phyloP scores from a whole-genome alignment of 2,797 vertebrate species.

The Neostethus bicornis region DNA sequence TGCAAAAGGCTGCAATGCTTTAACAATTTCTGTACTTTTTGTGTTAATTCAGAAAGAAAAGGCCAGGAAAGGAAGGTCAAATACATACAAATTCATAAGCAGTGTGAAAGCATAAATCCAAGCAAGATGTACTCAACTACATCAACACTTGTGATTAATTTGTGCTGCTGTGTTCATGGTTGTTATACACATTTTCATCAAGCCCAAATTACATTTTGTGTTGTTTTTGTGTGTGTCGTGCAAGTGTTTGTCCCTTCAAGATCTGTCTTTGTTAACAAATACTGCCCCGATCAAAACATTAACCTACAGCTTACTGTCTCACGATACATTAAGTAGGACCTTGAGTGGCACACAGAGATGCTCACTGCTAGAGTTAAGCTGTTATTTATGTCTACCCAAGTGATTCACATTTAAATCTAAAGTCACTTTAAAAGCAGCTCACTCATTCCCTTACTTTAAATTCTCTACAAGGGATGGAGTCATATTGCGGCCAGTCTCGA shows the following conservation, averaged over 20 bases:
- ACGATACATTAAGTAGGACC: slow-evolving; percentile 5
- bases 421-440: slow-evolving; percentile 12
- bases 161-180: too few relatives aligned
- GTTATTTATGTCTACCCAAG: slow-evolving; percentile 16
- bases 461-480: slow-evolving; percentile 33
- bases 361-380: slow-evolving; percentile 8
- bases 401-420: slow-evolving; percentile 25
- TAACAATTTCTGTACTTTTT: too few relatives aligned
- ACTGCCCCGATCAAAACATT: slow-evolving; percentile 15
- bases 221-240: slow-evolving; percentile 34
- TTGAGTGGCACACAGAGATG: slow-evolving; percentile 17
- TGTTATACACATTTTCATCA: too few relatives aligned
- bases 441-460: slow-evolving; percentile 15
- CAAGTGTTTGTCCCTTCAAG: slow-evolving; percentile 10
- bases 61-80: too few relatives aligned
- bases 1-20: too few relatives aligned
- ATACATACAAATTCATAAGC: too few relatives aligned
- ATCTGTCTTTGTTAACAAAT: slow-evolving; percentile 15
- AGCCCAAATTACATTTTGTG: slow-evolving; percentile 25
- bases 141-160: too few relatives aligned
- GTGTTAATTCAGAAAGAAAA: too few relatives aligned
- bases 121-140: too few relatives aligned
- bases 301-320: slow-evolving; percentile 16
- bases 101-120: too few relatives aligned
- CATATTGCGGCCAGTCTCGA: slow-evolving; percentile 32